Conservation (phyloP, 92 coral and sea anemone species). For the Anthopleura xanthogrammica region DNA sequence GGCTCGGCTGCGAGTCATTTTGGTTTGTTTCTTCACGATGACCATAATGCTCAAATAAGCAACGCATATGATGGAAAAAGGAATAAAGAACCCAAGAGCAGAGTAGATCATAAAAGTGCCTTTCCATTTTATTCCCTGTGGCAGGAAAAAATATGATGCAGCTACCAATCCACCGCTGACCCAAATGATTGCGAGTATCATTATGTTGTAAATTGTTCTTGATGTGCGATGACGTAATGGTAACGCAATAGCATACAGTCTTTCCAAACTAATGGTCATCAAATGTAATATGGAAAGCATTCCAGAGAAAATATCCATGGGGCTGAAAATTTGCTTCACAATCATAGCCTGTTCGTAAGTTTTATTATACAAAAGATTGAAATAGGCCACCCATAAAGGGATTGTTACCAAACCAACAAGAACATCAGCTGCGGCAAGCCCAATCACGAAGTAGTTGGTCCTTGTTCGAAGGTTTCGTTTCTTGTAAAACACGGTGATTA, state of each 20-base stretch:
- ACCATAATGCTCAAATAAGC: slow-evolving; percentile 63
- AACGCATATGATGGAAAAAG: slow-evolving; percentile 61
- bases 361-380: slow-evolving; percentile 42
- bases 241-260: slow-evolving; percentile 73
- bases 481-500: slow-evolving; percentile 69
- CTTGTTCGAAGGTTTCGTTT: slow-evolving; percentile 71
- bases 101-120: slow-evolving; percentile 72
- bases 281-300: slow-evolving; percentile 75
- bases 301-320: slow-evolving; percentile 74
- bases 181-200: slow-evolving; percentile 54
- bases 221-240: slow-evolving; percentile 76
- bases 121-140: slow-evolving; percentile 75
- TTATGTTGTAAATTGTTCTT: slow-evolving; percentile 41
- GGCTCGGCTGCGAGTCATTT: slow-evolving; percentile 58
- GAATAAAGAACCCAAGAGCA: slow-evolving; percentile 68
- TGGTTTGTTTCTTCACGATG: slow-evolving; percentile 55
- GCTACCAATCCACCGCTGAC: slow-evolving; percentile 53
- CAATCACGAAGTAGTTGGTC: slow-evolving; percentile 73
- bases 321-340: slow-evolving; percentile 59
- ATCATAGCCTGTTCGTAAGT: slow-evolving; percentile 20
- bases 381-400: slow-evolving; percentile 56
- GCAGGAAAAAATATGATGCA: slow-evolving; percentile 60
- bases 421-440: slow-evolving; percentile 66
- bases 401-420: slow-evolving; percentile 63
- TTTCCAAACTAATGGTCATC: slow-evolving; percentile 71